phyloP scores from a whole-genome alignment of 2,797 vertebrate species.

The Synanceia verrucosa region DNA sequence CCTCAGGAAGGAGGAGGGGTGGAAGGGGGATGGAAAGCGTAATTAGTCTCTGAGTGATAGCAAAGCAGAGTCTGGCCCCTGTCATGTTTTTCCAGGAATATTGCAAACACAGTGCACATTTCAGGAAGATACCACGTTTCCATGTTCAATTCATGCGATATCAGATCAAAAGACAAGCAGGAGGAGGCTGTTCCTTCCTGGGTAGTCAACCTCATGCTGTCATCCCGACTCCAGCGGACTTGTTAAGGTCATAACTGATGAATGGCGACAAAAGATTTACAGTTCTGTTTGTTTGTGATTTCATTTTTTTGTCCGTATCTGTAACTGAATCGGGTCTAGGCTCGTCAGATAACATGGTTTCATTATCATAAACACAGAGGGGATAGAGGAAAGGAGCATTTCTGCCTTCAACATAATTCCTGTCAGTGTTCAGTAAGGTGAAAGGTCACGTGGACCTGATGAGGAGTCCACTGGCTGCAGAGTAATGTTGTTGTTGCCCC shows the following conservation, averaged over 20 bases:
- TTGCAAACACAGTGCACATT: neutral
- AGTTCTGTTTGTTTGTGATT: conserved; percentile 20
- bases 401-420: conserved; percentile 15
- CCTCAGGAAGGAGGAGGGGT: conserved; percentile 3
- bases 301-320: conserved; percentile 19
- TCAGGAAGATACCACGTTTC: conserved; percentile 7
- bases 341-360: conserved; percentile 29
- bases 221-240: neutral
- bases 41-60: conserved; percentile 65
- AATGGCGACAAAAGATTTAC: conserved; percentile 26
- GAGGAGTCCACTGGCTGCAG: conserved; percentile 14
- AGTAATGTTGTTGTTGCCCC: conserved; percentile 38
- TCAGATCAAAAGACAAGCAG: conserved; percentile 33
- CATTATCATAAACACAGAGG: conserved; percentile 10
- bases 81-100: conserved; percentile 30
- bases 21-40: conserved; percentile 32
- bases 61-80: conserved; percentile 36
- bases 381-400: neutral
- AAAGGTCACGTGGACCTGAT: conserved; percentile 62
- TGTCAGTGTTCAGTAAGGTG: conserved; percentile 37
- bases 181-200: neutral
- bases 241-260: conserved; percentile 39
- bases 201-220: neutral
- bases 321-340: conserved; percentile 4
- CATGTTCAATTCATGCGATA: conserved; percentile 20